Percentiles rank a stretch among this genome's conserved stretches.
Evolutionary conservation across 1,140 invertebrate genomes (phyloP).

Genomic region (Drosophila sturtevanti): DNA sequence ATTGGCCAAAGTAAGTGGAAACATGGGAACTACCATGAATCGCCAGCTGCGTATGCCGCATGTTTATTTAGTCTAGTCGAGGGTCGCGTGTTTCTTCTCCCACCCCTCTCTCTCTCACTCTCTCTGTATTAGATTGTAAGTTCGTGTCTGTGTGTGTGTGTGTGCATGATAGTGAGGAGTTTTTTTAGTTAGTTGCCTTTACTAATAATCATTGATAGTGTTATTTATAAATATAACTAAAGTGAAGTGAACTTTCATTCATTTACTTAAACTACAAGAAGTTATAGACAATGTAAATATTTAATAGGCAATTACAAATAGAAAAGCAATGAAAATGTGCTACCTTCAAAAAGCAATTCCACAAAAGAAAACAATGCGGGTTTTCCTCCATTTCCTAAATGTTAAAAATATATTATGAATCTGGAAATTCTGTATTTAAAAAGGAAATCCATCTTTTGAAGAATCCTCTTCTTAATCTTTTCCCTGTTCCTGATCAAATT

Average conservation of each 20-base stretch:
- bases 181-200: neutral
- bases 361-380: too few relatives aligned
- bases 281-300: too few relatives aligned
- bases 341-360: too few relatives aligned
- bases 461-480: too few relatives aligned
- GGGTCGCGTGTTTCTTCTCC: slow-evolving; percentile 2
- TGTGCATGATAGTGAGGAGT: neutral
- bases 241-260: neutral
- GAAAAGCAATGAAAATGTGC: too few relatives aligned
- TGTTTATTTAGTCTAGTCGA: slow-evolving; percentile 67
- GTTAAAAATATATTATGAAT: neutral
- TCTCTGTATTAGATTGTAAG: slow-evolving; percentile 25
- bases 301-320: too few relatives aligned
- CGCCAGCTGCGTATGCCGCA: slow-evolving; percentile 54
- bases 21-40: slow-evolving; percentile 39
- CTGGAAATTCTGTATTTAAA: too few relatives aligned
- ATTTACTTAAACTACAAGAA: neutral
- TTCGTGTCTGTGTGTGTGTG: slow-evolving; percentile 13
- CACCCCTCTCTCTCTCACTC: neutral
- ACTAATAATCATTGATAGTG: neutral
- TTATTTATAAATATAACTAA: neutral
- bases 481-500: too few relatives aligned
- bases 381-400: neutral
- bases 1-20: slow-evolving; percentile 12
- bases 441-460: too few relatives aligned